Evolutionary conservation across 2,797 vertebrate species (phyloP).

Genomic region (Cheirogaleus major): DNA sequence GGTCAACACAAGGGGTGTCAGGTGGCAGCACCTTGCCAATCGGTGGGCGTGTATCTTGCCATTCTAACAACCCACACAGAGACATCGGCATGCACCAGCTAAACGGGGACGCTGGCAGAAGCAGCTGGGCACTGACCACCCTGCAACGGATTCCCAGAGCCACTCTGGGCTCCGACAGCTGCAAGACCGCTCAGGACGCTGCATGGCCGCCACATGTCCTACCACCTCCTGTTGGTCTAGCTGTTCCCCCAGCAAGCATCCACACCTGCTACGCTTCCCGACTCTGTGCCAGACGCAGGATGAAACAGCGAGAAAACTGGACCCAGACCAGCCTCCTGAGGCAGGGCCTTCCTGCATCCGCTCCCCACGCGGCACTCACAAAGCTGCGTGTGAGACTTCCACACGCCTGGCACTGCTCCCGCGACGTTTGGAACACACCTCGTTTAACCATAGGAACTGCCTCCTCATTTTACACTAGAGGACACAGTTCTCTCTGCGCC

Average conservation of each 20-base stretch:
- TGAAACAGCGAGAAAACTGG: rapidly evolving
- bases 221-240: background rate
- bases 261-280: background rate
- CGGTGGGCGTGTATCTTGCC: rapidly evolving
- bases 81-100: background rate
- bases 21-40: background rate
- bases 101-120: too few species aligned
- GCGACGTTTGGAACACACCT: rapidly evolving
- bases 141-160: background rate
- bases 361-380: background rate
- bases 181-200: background rate
- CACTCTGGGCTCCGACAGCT: background rate
- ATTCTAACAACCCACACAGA: background rate
- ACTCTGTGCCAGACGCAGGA: background rate
- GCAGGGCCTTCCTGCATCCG: background rate
- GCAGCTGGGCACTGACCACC: rapidly evolving
- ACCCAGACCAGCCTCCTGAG: background rate
- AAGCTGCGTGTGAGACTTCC: rapidly evolving
- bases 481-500: background rate
- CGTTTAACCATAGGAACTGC: background rate
- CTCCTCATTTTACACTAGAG: rapidly evolving
- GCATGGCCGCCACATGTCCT: rapidly evolving
- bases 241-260: background rate
- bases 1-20: background rate
- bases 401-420: rapidly evolving